Evolutionary conservation across 2,113 vertebrate species (phyloP).

Genomic region (Mellivora capensis): DNA sequence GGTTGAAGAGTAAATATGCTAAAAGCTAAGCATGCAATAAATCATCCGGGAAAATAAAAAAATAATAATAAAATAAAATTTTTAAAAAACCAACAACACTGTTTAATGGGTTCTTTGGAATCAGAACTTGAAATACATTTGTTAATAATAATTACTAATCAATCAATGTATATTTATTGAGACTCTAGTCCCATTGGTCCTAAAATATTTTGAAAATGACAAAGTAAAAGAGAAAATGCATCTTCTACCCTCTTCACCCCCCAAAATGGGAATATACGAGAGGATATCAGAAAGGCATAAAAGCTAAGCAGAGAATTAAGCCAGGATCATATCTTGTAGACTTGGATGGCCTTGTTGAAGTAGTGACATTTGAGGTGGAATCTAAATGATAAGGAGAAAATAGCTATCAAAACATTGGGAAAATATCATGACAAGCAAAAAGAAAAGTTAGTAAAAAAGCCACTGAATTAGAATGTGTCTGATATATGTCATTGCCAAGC

Average conservation of each 20-base stretch:
- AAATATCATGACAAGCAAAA: background rate
- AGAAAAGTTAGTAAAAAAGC: background rate
- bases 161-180: background rate
- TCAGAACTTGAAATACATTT: background rate
- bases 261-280: background rate
- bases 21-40: background rate
- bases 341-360: background rate
- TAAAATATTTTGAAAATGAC: background rate
- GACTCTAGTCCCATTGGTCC: background rate
- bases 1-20: background rate
- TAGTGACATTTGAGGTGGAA: background rate
- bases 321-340: background rate
- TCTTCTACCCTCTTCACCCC: rapidly evolving
- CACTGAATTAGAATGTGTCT: background rate
- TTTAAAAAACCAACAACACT: background rate
- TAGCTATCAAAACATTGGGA: background rate
- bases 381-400: background rate
- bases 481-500: background rate
- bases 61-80: no score
- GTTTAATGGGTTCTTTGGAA: background rate
- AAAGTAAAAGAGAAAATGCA: background rate
- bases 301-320: background rate
- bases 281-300: background rate
- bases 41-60: background rate
- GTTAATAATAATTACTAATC: background rate